These are phyloP conservation scores for Caenorhabditis sp. DNA, from an alignment of 2,888 invertebrate species.

Conservation along the genomic window DNA sequence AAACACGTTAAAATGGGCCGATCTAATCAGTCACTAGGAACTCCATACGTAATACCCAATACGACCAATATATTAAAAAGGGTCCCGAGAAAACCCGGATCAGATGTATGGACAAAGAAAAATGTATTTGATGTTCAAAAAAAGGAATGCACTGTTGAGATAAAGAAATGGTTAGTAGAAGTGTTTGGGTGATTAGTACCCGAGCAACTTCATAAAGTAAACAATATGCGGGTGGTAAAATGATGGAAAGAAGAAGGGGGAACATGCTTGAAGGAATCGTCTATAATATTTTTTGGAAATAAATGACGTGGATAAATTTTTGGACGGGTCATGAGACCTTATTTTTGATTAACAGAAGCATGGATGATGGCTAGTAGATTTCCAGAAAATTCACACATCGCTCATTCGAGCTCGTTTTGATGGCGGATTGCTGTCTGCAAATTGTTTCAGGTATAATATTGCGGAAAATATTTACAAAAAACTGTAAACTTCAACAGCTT, in stretches of 20 bases:
- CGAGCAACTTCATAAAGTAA: no score
- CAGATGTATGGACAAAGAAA: background rate
- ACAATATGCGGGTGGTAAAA: no score
- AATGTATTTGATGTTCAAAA: background rate
- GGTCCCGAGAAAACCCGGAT: background rate
- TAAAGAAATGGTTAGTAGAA: no score
- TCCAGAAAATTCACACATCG: background rate
- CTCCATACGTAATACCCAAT: background rate
- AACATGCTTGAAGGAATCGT: no score
- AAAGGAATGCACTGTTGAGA: background rate
- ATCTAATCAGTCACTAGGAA: background rate
- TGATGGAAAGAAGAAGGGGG: no score
- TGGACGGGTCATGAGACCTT: background rate
- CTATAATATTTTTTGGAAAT: no score
- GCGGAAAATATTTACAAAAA: background rate
- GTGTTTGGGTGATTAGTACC: no score
- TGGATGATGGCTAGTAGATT: background rate
- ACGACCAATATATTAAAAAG: background rate
- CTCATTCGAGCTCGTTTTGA: conserved; percentile 1
- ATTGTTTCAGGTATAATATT: no score
- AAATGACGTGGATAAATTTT: no score
- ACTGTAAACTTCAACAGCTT: no score
- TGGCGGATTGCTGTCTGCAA: background rate
- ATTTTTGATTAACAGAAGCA: background rate
- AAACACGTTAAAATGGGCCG: background rate